phyloP scores from a whole-genome alignment of 2,113 vertebrate species.

The Shinisaurus crocodilurus region DNA sequence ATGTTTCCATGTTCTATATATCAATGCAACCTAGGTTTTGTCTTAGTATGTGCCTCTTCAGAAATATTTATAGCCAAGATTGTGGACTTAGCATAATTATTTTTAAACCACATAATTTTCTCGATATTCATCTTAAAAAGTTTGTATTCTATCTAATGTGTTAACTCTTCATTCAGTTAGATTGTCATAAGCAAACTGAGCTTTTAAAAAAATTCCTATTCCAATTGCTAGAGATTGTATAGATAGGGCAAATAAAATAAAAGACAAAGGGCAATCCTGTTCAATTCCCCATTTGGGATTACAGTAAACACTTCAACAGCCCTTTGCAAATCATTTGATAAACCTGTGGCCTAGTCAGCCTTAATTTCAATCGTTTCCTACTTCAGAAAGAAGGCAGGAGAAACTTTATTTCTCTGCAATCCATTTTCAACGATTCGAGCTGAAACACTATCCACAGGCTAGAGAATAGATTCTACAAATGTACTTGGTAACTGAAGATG shows the following conservation, averaged over 20 bases:
- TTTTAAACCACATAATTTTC: too few species aligned
- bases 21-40: not conserved
- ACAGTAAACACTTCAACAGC: too few species aligned
- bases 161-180: not conserved
- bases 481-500: slow-evolving; percentile 33
- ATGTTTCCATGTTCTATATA: not conserved
- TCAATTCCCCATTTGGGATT: too few species aligned
- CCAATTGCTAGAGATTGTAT: not conserved
- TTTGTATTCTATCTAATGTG: too few species aligned
- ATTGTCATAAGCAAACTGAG: not conserved
- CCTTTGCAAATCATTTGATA: too few species aligned
- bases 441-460: not conserved
- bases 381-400: not conserved
- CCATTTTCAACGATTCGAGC: slow-evolving; percentile 9
- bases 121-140: too few species aligned
- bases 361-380: not conserved
- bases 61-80: not conserved
- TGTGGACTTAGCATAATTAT: not conserved
- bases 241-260: not conserved
- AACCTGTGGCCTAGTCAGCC: too few species aligned
- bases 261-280: too few species aligned
- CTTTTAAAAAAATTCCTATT: not conserved
- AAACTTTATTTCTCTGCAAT: not conserved
- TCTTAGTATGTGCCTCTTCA: not conserved
- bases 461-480: not conserved